Evolutionary conservation across 2,797 vertebrate species (phyloP).

Genomic region (Perodicticus potto): DNA sequence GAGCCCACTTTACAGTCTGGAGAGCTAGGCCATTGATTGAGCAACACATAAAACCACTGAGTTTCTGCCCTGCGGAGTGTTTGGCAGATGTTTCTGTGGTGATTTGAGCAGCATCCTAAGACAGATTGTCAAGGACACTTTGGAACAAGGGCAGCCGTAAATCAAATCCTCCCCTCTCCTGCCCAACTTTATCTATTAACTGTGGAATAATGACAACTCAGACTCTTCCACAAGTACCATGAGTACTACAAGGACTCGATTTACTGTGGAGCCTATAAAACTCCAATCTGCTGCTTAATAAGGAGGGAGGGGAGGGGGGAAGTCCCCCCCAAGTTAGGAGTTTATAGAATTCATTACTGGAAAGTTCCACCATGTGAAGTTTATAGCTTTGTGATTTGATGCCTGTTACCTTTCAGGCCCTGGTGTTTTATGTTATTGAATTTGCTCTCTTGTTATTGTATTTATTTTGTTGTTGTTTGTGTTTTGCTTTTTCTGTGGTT

Average conservation of each 20-base stretch:
- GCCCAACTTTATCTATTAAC: conserved; percentile 67
- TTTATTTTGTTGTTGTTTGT: not conserved
- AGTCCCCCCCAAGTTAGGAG: conserved; percentile 56
- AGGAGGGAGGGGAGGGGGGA: conserved; percentile 33
- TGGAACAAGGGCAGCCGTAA: conserved; percentile 60
- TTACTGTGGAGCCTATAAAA: conserved; percentile 77
- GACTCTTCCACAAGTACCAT: conserved; percentile 64
- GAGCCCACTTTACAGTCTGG: conserved; percentile 62
- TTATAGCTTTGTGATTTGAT: conserved; percentile 82
- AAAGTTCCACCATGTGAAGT: conserved; percentile 75
- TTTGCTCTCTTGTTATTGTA: not conserved
- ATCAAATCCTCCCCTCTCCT: conserved; percentile 70
- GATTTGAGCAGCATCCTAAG: conserved; percentile 78
- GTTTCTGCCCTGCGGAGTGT: conserved; percentile 44
- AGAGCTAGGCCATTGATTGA: conserved; percentile 70
- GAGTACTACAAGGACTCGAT: conserved; percentile 55
- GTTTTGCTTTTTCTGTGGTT: not conserved
- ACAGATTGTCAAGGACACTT: conserved; percentile 70
- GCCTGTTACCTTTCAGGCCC: conserved; percentile 64
- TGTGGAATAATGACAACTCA: conserved; percentile 64
- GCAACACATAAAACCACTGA: conserved; percentile 54
- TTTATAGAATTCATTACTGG: conserved; percentile 79
- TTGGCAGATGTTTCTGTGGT: conserved; percentile 70
- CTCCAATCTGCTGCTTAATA: conserved; percentile 72
- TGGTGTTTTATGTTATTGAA: conserved; percentile 11